These are phyloP conservation scores for Caenorhabditis imperialis DNA, from an alignment of 2,888 invertebrate genomes.

Conservation along the genomic window DNA sequence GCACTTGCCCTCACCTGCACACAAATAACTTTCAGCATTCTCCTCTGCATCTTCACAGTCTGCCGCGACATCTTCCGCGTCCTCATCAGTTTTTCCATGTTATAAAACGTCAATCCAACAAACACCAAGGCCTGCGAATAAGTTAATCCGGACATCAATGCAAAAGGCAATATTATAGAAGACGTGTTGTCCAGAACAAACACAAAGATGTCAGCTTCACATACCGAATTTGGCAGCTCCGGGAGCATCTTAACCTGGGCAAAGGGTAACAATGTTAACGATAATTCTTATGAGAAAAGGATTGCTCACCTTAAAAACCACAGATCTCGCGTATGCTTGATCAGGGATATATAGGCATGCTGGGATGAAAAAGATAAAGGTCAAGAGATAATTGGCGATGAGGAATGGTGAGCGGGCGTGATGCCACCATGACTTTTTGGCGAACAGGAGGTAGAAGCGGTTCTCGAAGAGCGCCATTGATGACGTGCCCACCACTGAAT, in stretches of 20 bases:
- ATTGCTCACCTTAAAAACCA: no score
- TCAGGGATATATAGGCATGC: slow-evolving; percentile 1
- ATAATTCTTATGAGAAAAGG: background rate
- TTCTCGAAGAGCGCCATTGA: slow-evolving; percentile 22
- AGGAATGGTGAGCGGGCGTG: slow-evolving; percentile 6
- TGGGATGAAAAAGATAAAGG: background rate
- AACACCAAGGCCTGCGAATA: background rate
- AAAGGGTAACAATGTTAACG: background rate
- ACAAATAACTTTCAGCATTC: background rate
- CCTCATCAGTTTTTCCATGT: background rate
- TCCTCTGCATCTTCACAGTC: slow-evolving; percentile 1
- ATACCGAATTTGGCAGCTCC: background rate
- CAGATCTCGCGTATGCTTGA: slow-evolving; percentile 1
- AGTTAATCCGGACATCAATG: background rate
- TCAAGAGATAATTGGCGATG: background rate
- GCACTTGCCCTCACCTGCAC: no score
- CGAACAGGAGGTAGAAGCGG: slow-evolving; percentile 12
- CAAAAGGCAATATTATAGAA: background rate
- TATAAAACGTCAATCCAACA: background rate
- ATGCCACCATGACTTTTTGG: slow-evolving; percentile 4
- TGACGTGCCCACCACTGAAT: slow-evolving; percentile 17
- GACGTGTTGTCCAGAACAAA: background rate
- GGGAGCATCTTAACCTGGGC: no score
- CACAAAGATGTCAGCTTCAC: background rate
- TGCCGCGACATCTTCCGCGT: background rate